Base-by-base conservation (phyloP, 2,888 invertebrate genomes). In the Mesorhabditis spiculigera region DNA sequence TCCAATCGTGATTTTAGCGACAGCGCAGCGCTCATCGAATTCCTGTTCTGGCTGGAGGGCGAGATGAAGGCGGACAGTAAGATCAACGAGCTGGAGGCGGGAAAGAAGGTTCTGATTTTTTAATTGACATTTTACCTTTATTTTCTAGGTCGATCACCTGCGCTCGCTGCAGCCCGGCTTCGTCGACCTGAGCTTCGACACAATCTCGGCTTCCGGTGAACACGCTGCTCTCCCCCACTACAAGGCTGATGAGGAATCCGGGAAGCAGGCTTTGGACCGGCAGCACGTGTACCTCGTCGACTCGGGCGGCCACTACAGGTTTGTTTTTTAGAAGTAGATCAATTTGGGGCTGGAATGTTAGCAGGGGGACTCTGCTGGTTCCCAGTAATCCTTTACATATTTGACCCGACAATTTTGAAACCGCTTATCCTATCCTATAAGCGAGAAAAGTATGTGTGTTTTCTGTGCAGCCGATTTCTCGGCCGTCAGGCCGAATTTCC, bases 141-240 rank as follows among this genome's bases (percentile, higher is more conserved):
- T 28, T 28, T 8, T 2, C 8, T 8, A 50, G 50, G 13, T 50
- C 58, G 10, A n/a, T 50, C 58, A 50, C 58, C n/a, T 50, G 1
- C 58, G 58, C 58, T 10, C 58, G 8, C 58, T 13, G 1, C 58
- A 50, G 3, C 58, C 58, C 58, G 58, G 58, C 3, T 50, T 50
- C n/a, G 3, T 42, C 28, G 8, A 44, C 5, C 5, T 8, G n/a
- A 95, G 95, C 80, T 97, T 97, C 87, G 88, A 90, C 64, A 95
- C 96, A 0, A 97, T 98, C 74, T 92, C 94, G n/a, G 92, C 93
- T 0, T 91, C 91, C 1, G 97, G 96, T n/a, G 90, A 93, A 3
- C 93, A 97, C 87, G 95, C 92, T 0, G 94, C 96, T 3, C 90
- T 95, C 10, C 94, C 96, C 77, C 97, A 97, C 88, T 97, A 97